phyloP scores from a whole-genome alignment of 1,140 invertebrate species.

The Steinernema feltiae region DNA sequence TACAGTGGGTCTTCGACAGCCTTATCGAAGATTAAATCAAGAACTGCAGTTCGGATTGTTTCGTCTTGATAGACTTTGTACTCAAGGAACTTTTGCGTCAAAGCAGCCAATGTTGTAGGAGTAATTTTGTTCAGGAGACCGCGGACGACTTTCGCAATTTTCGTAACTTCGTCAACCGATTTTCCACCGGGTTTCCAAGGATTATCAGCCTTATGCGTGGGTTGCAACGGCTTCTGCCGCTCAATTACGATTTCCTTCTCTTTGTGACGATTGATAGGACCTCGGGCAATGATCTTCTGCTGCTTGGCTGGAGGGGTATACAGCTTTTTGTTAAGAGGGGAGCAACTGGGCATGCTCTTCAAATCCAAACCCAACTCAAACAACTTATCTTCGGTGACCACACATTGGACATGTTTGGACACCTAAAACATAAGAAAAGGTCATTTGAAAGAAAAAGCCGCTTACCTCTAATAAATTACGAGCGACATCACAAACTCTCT shows the following conservation, averaged over 20 bases:
- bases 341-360: constrained; percentile 20
- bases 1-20: constrained; percentile 54
- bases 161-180: constrained; percentile 32
- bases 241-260: not conserved
- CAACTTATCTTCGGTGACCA: not conserved
- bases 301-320: not conserved
- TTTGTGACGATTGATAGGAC: not conserved
- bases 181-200: constrained; percentile 32
- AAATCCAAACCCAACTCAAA: constrained; percentile 13
- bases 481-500: too few species aligned
- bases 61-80: constrained; percentile 36
- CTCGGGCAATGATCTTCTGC: not conserved
- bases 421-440: too few species aligned
- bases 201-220: constrained; percentile 28
- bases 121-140: constrained; percentile 54
- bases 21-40: constrained; percentile 53
- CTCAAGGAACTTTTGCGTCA: constrained; percentile 41
- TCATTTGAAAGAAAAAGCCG: too few species aligned
- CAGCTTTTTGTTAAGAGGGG: not conserved
- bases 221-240: constrained; percentile 9
- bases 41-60: constrained; percentile 30
- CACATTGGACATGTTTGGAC: not conserved
- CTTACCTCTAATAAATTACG: too few species aligned
- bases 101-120: constrained; percentile 42
- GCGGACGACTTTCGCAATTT: constrained; percentile 36